Evolutionary conservation across 2,113 vertebrate genomes (phyloP).

Genomic region (Percopsis transmontana): DNA sequence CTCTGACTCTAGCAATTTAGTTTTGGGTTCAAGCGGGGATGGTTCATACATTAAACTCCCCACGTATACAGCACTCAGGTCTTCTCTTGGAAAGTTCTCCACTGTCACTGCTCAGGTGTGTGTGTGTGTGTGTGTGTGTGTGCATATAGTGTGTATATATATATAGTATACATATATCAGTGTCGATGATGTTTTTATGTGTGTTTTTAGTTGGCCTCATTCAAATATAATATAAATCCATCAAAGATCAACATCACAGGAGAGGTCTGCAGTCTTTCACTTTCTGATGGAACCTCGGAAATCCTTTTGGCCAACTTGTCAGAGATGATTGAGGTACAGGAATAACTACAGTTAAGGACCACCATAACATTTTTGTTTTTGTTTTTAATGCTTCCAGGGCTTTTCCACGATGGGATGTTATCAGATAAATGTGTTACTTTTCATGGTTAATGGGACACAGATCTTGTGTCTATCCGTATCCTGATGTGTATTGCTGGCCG

Average conservation of each 20-base stretch:
- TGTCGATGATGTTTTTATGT: background rate
- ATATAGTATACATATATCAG: background rate
- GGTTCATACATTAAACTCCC: conserved; percentile 57
- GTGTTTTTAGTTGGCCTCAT: conserved; percentile 66
- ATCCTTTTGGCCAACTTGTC: conserved; percentile 62
- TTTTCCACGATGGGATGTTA: background rate
- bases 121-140: background rate
- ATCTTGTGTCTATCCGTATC: no score
- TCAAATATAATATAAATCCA: conserved; percentile 64
- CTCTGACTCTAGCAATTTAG: background rate
- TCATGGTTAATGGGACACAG: no score
- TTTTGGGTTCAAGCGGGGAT: conserved; percentile 40
- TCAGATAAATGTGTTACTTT: no score
- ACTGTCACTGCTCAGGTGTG: conserved; percentile 64
- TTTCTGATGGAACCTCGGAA: conserved; percentile 9
- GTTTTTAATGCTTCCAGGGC: no score
- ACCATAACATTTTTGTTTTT: background rate
- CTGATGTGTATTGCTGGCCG: no score
- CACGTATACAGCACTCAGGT: conserved; percentile 18
- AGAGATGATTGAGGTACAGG: conserved; percentile 73
- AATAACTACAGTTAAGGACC: background rate
- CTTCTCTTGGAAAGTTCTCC: background rate
- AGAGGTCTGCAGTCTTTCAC: conserved; percentile 60
- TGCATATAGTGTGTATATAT: conserved; percentile 5
- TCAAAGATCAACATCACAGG: conserved; percentile 67